Percentiles rank a stretch among this genome's conserved stretches.
These are phyloP conservation scores for Rhamphomyia laevipes DNA, from an alignment of 2,888 invertebrate species.

Conservation along the genomic window DNA sequence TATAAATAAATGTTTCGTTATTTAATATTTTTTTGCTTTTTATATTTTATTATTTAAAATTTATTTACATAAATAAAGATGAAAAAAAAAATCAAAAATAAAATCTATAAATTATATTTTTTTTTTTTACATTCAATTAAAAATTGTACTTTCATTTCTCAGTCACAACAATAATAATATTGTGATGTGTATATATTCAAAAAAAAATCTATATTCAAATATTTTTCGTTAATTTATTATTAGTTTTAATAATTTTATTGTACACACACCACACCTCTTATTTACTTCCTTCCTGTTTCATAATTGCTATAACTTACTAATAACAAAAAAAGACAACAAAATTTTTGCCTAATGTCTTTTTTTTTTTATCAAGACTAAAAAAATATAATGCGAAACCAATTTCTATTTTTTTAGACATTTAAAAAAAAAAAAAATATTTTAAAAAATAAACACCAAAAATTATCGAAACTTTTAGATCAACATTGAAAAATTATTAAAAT, in stretches of 20 bases:
- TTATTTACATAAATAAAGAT: not conserved
- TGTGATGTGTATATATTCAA: not conserved
- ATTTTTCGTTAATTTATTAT: not conserved
- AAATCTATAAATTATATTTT: not conserved
- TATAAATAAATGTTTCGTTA: not conserved
- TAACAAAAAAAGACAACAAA: too few relatives aligned
- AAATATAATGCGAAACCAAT: too few relatives aligned
- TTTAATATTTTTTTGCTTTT: not conserved
- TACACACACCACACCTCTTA: not conserved
- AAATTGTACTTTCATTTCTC: not conserved
- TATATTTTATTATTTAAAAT: not conserved
- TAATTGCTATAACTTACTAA: too few relatives aligned
- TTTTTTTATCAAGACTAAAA: too few relatives aligned
- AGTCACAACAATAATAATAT: not conserved
- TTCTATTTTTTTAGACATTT: too few relatives aligned
- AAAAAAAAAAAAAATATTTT: too few relatives aligned
- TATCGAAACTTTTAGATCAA: too few relatives aligned
- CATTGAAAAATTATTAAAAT: too few relatives aligned
- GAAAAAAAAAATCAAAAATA: not conserved
- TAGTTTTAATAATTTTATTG: not conserved
- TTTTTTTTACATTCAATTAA: not conserved
- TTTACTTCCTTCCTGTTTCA: not conserved
- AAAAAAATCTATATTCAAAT: not conserved
- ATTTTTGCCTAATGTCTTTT: too few relatives aligned
- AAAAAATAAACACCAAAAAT: too few relatives aligned